Percentiles rank a stretch among this genome's conserved stretches.
These are phyloP conservation scores for Tenebrio molitor DNA, from an alignment of 1,140 invertebrate species.

Conservation along the genomic window DNA sequence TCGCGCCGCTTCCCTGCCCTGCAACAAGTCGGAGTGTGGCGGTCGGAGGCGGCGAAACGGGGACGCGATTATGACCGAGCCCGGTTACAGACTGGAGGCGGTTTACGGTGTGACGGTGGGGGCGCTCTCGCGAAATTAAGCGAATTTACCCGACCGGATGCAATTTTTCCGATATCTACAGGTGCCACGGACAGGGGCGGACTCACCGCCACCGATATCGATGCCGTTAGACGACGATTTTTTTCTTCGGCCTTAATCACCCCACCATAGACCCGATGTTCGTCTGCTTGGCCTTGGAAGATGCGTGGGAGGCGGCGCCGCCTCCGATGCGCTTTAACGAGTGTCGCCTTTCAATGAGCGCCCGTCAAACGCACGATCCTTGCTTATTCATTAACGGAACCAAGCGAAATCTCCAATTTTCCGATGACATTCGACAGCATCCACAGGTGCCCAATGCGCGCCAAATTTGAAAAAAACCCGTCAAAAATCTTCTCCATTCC, in stretches of 20 bases:
- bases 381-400: background rate
- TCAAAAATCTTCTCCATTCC: too few species aligned
- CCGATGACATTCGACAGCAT: too few species aligned
- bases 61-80: conserved; percentile 38
- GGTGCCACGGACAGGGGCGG: conserved; percentile 46
- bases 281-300: too few species aligned
- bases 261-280: too few species aligned
- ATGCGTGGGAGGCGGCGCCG: too few species aligned
- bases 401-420: too few species aligned
- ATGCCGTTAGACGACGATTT: conserved; percentile 4
- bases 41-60: conserved; percentile 26
- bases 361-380: background rate
- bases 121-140: conserved; percentile 47
- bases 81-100: conserved; percentile 43
- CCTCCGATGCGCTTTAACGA: too few species aligned
- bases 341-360: too few species aligned
- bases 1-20: background rate
- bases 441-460: too few species aligned
- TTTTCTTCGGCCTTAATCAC: background rate
- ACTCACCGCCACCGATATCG: background rate
- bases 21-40: conserved; percentile 24
- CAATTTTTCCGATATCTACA: conserved; percentile 58
- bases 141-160: conserved; percentile 53
- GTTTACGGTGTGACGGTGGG: conserved; percentile 46
- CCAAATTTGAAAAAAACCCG: too few species aligned